Evolutionary conservation across 2,113 vertebrate species (phyloP).

Genomic region (Chroicocephalus ridibundus): DNA sequence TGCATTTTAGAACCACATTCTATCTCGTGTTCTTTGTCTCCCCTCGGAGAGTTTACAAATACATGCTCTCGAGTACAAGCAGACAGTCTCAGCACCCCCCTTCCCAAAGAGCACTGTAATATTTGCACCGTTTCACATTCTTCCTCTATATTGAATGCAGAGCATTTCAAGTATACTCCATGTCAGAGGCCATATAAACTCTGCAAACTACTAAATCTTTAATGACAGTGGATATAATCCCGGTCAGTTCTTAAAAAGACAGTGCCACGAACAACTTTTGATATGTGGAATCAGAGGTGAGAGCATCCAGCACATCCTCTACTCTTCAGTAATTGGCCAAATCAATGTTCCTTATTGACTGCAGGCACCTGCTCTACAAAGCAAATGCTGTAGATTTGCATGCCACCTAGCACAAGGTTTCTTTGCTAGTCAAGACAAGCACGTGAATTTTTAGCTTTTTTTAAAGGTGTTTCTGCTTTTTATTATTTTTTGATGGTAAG

Average conservation of each 20-base stretch:
- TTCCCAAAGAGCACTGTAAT: not conserved
- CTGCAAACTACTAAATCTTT: not conserved
- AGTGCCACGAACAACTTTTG: not conserved
- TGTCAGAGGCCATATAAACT: not conserved
- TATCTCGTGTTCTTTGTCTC: too few species aligned
- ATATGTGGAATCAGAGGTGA: not conserved
- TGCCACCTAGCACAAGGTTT: not conserved
- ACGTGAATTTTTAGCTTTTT: accelerated
- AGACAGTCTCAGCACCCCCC: not conserved
- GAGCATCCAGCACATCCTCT: not conserved
- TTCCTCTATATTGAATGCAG: accelerated
- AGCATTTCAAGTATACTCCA: not conserved
- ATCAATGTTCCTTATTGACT: not conserved
- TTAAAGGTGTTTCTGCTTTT: not conserved
- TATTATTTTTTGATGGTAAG: not conserved
- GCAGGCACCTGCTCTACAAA: not conserved
- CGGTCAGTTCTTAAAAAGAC: not conserved
- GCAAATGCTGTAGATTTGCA: not conserved
- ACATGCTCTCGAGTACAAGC: accelerated
- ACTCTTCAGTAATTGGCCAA: not conserved
- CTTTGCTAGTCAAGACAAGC: not conserved
- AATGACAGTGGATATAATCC: not conserved
- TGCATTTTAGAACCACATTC: not conserved
- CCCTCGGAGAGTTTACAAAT: not conserved
- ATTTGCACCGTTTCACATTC: not conserved